Conservation (phyloP, 1,140 invertebrate genomes). For the Drosophila eugracilis region DNA sequence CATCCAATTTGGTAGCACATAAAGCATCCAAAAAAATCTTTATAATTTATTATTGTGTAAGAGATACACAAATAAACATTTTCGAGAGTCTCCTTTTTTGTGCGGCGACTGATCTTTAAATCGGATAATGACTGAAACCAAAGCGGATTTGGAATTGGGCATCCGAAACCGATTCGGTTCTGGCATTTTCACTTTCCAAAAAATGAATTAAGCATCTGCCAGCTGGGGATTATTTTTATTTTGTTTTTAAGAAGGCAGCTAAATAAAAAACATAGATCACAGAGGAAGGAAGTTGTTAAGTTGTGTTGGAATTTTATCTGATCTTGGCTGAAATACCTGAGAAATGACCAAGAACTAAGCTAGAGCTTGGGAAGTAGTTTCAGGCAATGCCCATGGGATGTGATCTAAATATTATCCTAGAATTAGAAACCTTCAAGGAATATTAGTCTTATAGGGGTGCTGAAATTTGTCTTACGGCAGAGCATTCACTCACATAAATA, state of each 20-base stretch:
- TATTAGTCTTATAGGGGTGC: too few species aligned
- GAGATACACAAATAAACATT: conserved; percentile 74
- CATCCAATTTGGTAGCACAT: conserved; percentile 61
- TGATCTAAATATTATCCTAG: not conserved
- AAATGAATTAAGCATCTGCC: conserved; percentile 22
- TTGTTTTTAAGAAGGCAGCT: conserved; percentile 11
- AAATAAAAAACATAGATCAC: conserved; percentile 2
- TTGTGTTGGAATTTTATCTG: conserved; percentile 28
- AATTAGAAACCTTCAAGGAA: too few species aligned
- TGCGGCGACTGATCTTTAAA: conserved; percentile 54
- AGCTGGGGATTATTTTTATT: conserved; percentile 15
- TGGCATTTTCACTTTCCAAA: conserved; percentile 51
- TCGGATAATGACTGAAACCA: conserved; percentile 47
- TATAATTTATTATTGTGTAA: conserved; percentile 58
- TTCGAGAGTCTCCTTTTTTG: conserved; percentile 64
- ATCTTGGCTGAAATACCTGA: conserved; percentile 13
- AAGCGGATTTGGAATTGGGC: conserved; percentile 39
- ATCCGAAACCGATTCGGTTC: conserved; percentile 37
- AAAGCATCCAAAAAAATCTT: conserved; percentile 18
- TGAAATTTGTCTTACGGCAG: too few species aligned
- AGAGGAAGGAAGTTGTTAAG: conserved; percentile 35
- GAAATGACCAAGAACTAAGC: not conserved
- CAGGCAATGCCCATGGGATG: not conserved
- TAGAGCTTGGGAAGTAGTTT: conserved; percentile 11
- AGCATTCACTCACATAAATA: too few species aligned